phyloP scores from a whole-genome alignment of 2,888 invertebrate genomes.

The Scaptomyza polygonia region DNA sequence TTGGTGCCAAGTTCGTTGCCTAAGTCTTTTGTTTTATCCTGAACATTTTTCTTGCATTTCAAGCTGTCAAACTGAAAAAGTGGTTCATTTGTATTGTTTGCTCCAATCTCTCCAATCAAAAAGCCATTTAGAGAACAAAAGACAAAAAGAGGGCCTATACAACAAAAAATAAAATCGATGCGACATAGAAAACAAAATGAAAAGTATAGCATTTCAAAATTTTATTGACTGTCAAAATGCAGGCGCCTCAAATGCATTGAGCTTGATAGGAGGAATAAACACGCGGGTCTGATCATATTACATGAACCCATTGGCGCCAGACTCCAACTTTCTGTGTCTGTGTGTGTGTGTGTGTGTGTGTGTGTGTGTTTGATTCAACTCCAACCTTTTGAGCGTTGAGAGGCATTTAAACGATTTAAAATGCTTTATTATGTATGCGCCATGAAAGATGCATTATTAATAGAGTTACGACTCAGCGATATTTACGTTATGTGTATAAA shows the following conservation, averaged over 20 bases:
- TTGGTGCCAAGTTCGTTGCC: slow-evolving; percentile 65
- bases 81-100: slow-evolving; percentile 71
- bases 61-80: slow-evolving; percentile 74
- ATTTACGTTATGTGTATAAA: not conserved
- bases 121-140: slow-evolving; percentile 72
- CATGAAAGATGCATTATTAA: slow-evolving; percentile 72
- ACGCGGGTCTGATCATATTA: slow-evolving; percentile 64
- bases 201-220: slow-evolving; percentile 81
- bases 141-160: slow-evolving; percentile 20
- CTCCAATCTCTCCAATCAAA: slow-evolving; percentile 78
- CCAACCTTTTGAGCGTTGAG: slow-evolving; percentile 34
- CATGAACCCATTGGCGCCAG: slow-evolving; percentile 52
- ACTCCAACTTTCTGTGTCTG: slow-evolving; percentile 16
- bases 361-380: slow-evolving; percentile 23
- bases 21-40: slow-evolving; percentile 62
- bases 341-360: too few species aligned
- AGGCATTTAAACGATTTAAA: slow-evolving; percentile 51
- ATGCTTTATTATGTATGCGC: slow-evolving; percentile 63
- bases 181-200: slow-evolving; percentile 51
- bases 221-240: slow-evolving; percentile 81
- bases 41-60: not conserved
- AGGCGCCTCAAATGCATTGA: slow-evolving; percentile 63
- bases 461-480: slow-evolving; percentile 26
- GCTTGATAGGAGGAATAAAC: slow-evolving; percentile 16
- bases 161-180: slow-evolving; percentile 57